A percentile compares a stretch with the other conserved stretches of the same genome.
Evolutionary conservation across 2,888 invertebrate genomes (phyloP).

Genomic region (Drosophila colorata): DNA sequence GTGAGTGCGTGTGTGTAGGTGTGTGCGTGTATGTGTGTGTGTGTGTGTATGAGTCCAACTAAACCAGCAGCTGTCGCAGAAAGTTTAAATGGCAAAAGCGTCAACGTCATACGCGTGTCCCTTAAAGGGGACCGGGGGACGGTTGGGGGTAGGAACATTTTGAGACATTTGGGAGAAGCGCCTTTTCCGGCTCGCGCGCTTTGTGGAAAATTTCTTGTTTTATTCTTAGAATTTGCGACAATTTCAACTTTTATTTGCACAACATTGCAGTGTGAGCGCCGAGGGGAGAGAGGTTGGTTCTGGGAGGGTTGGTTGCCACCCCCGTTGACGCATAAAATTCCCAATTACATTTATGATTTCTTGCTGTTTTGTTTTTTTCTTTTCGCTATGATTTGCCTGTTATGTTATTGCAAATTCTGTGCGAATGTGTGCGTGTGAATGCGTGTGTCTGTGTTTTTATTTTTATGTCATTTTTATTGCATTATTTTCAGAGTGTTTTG

Average conservation of each 20-base stretch:
- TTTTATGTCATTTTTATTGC: slow-evolving; percentile 78
- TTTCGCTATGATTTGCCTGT: slow-evolving; percentile 51
- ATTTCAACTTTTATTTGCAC: slow-evolving; percentile 77
- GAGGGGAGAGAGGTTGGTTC: not conserved
- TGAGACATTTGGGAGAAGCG: slow-evolving; percentile 20
- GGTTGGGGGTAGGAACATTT: slow-evolving; percentile 11
- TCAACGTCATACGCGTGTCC: slow-evolving; percentile 68
- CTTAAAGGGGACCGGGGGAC: not conserved
- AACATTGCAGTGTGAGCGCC: slow-evolving; percentile 14
- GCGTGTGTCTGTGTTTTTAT: slow-evolving; percentile 51
- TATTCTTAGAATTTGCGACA: slow-evolving; percentile 76
- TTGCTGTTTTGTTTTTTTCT: slow-evolving; percentile 52
- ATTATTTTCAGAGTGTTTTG: slow-evolving; percentile 68
- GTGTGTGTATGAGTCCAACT: slow-evolving; percentile 21
- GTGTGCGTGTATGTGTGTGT: slow-evolving; percentile 20
- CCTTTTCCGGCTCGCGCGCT: slow-evolving; percentile 46
- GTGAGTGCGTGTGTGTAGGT: slow-evolving; percentile 19
- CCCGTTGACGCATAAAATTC: slow-evolving; percentile 67
- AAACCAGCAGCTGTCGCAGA: slow-evolving; percentile 64
- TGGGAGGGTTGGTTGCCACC: slow-evolving; percentile 13
- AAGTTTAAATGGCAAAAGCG: slow-evolving; percentile 75
- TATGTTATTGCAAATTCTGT: slow-evolving; percentile 49
- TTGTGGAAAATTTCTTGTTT: slow-evolving; percentile 63
- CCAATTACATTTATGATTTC: slow-evolving; percentile 81
- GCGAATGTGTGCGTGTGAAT: slow-evolving; percentile 25